Evolutionary conservation across 2,113 vertebrate species (phyloP).

Genomic region (Cairina moschata): DNA sequence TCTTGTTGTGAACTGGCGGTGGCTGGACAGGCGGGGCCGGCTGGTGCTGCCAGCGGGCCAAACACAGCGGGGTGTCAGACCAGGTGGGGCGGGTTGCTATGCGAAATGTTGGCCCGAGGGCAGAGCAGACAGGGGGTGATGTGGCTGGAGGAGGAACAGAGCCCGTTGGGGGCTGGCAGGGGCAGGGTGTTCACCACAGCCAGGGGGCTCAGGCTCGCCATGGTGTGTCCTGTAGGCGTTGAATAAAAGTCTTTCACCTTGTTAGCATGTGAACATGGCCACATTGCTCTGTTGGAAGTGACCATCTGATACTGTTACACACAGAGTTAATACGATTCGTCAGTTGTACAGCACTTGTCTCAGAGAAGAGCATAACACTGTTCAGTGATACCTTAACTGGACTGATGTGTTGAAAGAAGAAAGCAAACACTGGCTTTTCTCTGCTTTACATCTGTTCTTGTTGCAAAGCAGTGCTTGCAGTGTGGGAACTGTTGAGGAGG

Average conservation of each 20-base stretch:
- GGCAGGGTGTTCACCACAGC: neutral
- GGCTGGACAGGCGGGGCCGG: neutral
- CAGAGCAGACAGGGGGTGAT: neutral
- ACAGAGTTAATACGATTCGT: neutral
- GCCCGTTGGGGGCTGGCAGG: neutral
- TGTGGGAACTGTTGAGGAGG: neutral
- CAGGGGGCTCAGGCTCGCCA: too few species aligned
- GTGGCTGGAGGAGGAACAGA: rapidly evolving
- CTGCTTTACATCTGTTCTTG: neutral
- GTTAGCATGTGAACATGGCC: neutral
- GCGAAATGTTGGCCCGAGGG: neutral
- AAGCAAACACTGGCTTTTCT: neutral
- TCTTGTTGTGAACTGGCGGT: neutral
- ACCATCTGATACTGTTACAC: rapidly evolving
- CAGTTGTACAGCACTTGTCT: too few species aligned
- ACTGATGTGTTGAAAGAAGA: neutral
- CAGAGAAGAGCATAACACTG: neutral
- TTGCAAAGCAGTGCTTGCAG: neutral
- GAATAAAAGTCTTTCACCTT: neutral
- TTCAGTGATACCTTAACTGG: neutral
- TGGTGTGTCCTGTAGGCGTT: neutral
- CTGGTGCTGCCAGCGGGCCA: neutral
- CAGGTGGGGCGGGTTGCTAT: rapidly evolving
- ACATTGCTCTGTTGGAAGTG: neutral
- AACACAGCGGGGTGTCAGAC: too few species aligned